phyloP scores from a whole-genome alignment of 1,140 invertebrate genomes.

The Pseudomyrmex cubaensis region DNA sequence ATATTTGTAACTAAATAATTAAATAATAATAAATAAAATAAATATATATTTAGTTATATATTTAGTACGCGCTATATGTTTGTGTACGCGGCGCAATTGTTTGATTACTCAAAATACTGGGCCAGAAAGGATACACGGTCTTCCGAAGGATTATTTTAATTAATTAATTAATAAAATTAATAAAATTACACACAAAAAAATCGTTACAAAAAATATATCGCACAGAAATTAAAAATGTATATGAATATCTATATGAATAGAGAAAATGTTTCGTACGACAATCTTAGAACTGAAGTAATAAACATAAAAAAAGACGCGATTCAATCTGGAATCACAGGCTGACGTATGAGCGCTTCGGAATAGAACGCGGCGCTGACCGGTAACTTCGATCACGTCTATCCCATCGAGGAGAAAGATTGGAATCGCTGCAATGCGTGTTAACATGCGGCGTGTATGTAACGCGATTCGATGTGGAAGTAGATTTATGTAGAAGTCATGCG shows the following conservation, averaged over 20 bases:
- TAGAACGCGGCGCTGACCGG: constrained; percentile 27
- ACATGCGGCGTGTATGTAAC: constrained; percentile 57
- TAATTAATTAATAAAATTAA: too few relatives aligned
- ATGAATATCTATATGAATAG: not conserved
- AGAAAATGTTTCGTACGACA: not conserved
- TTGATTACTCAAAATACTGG: too few relatives aligned
- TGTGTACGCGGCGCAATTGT: too few relatives aligned
- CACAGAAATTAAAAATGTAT: not conserved
- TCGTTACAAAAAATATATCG: too few relatives aligned
- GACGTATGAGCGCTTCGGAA: constrained; percentile 3
- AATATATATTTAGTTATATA: too few relatives aligned
- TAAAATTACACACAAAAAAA: too few relatives aligned
- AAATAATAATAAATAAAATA: too few relatives aligned
- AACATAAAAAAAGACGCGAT: not conserved
- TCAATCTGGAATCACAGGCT: constrained; percentile 6
- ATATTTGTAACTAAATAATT: too few relatives aligned
- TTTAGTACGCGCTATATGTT: too few relatives aligned
- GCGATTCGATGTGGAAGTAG: constrained; percentile 47
- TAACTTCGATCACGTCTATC: constrained; percentile 53
- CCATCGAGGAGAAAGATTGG: constrained; percentile 67
- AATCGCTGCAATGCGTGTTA: constrained; percentile 69
- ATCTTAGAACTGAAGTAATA: too few relatives aligned
- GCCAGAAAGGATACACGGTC: too few relatives aligned
- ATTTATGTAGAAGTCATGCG: constrained; percentile 68
- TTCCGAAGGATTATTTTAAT: too few relatives aligned